Conservation (phyloP, 2,113 vertebrate genomes). For the Delphinus delphis region DNA sequence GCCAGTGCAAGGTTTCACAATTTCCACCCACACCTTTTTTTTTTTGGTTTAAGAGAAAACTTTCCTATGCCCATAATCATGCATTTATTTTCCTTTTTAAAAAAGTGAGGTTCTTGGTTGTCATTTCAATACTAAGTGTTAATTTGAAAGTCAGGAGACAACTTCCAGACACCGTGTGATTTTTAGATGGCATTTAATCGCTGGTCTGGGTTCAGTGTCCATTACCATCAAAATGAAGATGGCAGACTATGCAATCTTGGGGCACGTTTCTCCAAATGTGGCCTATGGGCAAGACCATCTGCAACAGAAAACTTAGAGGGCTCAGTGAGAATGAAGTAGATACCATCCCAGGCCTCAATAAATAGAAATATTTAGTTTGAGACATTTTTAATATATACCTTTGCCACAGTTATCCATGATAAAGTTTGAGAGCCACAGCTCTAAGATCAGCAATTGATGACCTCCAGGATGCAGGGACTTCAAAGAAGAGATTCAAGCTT, state of each 20-base stretch:
- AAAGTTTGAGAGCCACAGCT: neutral
- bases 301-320: neutral
- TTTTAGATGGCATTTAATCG: neutral
- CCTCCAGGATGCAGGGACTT: neutral
- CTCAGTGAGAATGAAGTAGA: neutral
- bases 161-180: neutral
- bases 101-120: neutral
- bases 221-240: neutral
- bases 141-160: conserved; percentile 12
- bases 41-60: neutral
- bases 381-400: neutral
- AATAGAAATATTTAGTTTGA: neutral
- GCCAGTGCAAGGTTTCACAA: neutral
- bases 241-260: neutral
- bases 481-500: neutral
- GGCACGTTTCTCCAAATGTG: neutral
- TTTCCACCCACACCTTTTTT: neutral
- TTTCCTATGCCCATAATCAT: neutral
- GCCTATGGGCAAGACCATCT: neutral
- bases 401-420: neutral
- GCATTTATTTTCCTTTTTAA: conserved; percentile 6
- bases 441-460: neutral
- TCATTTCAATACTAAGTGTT: neutral
- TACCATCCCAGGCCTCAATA: neutral
- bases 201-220: neutral